Percentiles rank a stretch among this genome's conserved stretches.
Conservation (phyloP, 2,113 vertebrate genomes). For the Trogon surrucura region DNA sequence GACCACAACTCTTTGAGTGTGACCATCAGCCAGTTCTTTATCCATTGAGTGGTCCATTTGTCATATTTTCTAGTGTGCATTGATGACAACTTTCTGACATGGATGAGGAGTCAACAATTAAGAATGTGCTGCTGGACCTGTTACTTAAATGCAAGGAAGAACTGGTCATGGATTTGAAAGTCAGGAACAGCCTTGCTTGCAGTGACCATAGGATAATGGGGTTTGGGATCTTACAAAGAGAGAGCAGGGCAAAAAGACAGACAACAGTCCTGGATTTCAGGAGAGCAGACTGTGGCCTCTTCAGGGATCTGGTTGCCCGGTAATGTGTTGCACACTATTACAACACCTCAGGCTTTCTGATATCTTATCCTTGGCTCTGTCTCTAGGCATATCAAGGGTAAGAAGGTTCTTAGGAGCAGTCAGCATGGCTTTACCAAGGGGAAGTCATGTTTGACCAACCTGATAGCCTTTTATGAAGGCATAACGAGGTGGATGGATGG, state of each 20-base stretch:
- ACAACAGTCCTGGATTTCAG: accelerated
- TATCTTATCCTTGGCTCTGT: too few relatives aligned
- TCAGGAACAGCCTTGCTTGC: background rate
- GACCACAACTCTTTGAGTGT: too few relatives aligned
- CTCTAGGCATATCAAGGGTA: too few relatives aligned
- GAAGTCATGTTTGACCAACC: too few relatives aligned
- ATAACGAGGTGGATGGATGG: too few relatives aligned
- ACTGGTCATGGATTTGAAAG: background rate
- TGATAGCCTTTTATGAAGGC: too few relatives aligned
- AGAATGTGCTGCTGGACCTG: background rate
- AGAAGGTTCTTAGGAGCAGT: too few relatives aligned
- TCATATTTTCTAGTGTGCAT: background rate
- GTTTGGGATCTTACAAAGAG: background rate
- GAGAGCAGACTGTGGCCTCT: background rate
- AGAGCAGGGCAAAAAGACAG: background rate
- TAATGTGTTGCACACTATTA: accelerated
- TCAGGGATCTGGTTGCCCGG: background rate
- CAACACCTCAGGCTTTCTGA: background rate
- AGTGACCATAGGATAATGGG: background rate
- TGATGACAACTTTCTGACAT: background rate
- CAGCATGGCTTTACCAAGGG: too few relatives aligned
- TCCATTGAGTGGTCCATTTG: too few relatives aligned
- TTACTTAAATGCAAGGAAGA: background rate
- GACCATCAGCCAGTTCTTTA: too few relatives aligned
- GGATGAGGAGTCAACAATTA: background rate